Evolutionary conservation across 2,797 vertebrate genomes (phyloP).

Genomic region (Pseudochaenichthys georgianus): DNA sequence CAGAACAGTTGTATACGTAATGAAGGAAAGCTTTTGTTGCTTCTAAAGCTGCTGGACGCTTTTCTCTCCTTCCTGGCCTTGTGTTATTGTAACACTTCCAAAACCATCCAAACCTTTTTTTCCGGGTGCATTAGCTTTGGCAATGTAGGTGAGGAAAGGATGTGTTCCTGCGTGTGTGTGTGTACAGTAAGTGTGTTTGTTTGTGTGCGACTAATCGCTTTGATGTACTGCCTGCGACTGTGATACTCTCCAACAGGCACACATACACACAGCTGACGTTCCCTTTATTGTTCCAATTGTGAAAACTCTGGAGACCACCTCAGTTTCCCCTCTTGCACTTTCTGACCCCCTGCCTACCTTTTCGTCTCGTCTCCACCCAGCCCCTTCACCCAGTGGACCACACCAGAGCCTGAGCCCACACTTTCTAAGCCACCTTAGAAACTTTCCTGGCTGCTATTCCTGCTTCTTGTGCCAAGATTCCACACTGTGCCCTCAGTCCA

Average conservation of each 20-base stretch:
- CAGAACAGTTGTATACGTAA: constrained; percentile 79
- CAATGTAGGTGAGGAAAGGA: constrained; percentile 56
- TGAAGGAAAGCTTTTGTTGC: constrained; percentile 82
- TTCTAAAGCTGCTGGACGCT: constrained; percentile 61
- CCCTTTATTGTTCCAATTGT: constrained; percentile 59
- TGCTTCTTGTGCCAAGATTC: constrained; percentile 78
- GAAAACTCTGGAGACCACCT: constrained; percentile 56
- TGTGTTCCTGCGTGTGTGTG: constrained; percentile 52
- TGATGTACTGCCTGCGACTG: constrained; percentile 57
- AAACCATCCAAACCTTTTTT: constrained; percentile 63
- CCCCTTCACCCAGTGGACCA: constrained; percentile 71
- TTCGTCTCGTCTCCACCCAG: constrained; percentile 62
- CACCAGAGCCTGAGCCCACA: constrained; percentile 72
- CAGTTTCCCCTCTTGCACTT: constrained; percentile 39
- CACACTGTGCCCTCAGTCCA: constrained; percentile 75
- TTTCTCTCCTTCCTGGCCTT: constrained; percentile 70
- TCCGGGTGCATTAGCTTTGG: constrained; percentile 71
- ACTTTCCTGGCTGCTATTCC: constrained; percentile 81
- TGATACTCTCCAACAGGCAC: constrained; percentile 38
- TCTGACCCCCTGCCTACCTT: constrained; percentile 63
- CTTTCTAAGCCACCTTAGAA: constrained; percentile 76
- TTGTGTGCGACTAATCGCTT: constrained; percentile 45
- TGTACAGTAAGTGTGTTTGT: constrained; percentile 52
- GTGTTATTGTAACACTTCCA: constrained; percentile 82
- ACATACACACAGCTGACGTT: constrained; percentile 29